Percentiles rank a stretch among this genome's conserved stretches.
Evolutionary conservation across 2,113 vertebrate genomes (phyloP).

Genomic region (Pithys albifrons): DNA sequence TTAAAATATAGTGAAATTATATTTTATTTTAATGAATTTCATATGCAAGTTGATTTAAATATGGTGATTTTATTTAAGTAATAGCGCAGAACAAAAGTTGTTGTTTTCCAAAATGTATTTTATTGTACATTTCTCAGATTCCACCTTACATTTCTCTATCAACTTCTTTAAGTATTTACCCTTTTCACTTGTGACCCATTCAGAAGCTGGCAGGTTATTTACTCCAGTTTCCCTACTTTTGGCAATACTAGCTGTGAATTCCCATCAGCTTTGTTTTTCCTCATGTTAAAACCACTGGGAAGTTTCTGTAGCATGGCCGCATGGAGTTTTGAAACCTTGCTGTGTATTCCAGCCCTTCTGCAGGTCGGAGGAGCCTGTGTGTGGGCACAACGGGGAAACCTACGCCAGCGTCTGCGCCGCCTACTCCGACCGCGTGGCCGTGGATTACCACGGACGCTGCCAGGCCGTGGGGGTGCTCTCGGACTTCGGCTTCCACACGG

Average conservation of each 20-base stretch:
- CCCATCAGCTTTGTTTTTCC: background rate
- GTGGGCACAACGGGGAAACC: constrained; percentile 91
- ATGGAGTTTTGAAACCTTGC: fast-evolving
- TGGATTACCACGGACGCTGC: constrained; percentile 88
- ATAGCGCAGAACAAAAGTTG: background rate
- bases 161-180: background rate
- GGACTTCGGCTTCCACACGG: constrained; percentile 69
- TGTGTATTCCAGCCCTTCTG: constrained; percentile 74
- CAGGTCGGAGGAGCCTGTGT: constrained; percentile 77
- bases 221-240: background rate
- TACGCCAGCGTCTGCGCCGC: constrained; percentile 89
- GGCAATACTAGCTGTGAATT: fast-evolving
- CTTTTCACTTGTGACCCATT: background rate
- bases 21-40: too few species aligned
- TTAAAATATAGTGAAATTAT: background rate
- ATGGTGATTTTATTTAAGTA: background rate
- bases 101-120: background rate
- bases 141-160: background rate
- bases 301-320: fast-evolving
- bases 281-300: fast-evolving
- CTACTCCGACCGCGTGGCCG: constrained; percentile 85
- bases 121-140: background rate
- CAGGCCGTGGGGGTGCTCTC: constrained; percentile 86
- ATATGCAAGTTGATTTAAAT: background rate
- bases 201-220: background rate